phyloP scores from a whole-genome alignment of 2,797 vertebrate genomes.

The Hirundo rustica region DNA sequence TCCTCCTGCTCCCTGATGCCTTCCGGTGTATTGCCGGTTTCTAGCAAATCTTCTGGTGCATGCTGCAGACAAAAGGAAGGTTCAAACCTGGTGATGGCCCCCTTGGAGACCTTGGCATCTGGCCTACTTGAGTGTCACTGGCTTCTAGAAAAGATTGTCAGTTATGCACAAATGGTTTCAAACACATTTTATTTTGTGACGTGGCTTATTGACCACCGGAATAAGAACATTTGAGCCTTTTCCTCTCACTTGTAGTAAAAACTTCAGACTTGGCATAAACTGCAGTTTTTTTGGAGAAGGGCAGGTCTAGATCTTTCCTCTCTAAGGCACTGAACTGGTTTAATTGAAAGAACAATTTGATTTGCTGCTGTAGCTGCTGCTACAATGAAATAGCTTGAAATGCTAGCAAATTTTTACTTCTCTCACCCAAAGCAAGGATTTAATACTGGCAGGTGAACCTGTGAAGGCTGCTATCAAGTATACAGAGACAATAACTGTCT shows the following conservation, averaged over 20 bases:
- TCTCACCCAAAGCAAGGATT: constrained; percentile 75
- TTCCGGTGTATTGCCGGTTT: background rate
- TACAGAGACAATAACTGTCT: constrained; percentile 80
- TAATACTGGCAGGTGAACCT: constrained; percentile 76
- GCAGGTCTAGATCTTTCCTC: constrained; percentile 49
- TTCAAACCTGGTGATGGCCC: background rate
- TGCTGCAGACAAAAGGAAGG: background rate
- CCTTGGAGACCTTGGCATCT: background rate
- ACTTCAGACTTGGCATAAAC: constrained; percentile 47
- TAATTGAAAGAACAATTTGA: constrained; percentile 80
- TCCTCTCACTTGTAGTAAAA: constrained; percentile 39
- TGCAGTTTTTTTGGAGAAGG: constrained; percentile 10
- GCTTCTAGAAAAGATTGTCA: background rate
- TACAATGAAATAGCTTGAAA: constrained; percentile 67
- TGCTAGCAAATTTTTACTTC: constrained; percentile 73
- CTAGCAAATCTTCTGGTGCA: background rate
- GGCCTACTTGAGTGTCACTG: background rate
- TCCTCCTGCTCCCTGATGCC: background rate
- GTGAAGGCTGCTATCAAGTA: constrained; percentile 79
- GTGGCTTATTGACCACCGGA: constrained; percentile 3
- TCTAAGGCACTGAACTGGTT: constrained; percentile 63
- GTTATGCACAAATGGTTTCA: background rate
- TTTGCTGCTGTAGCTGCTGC: constrained; percentile 72
- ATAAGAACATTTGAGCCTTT: constrained; percentile 41
- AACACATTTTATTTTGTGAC: constrained; percentile 30